Conservation (phyloP, 2,797 vertebrate species). For the Xenentodon cancila region DNA sequence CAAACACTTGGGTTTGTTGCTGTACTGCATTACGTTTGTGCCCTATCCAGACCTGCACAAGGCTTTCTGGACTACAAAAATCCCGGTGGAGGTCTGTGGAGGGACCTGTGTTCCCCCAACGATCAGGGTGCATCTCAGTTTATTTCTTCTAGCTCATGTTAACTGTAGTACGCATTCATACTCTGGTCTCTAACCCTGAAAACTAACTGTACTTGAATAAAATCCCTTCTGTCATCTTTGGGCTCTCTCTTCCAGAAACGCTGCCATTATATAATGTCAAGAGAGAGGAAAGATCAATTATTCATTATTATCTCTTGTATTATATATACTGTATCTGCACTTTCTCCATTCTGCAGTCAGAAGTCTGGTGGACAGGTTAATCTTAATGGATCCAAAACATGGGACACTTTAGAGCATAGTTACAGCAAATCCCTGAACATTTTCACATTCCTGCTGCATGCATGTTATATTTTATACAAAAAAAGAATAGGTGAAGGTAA, state of each 20-base stretch:
- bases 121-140: neutral
- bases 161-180: neutral
- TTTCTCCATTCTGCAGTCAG: conserved; percentile 22
- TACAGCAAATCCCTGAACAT: too few relatives aligned
- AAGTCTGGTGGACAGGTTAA: conserved; percentile 16
- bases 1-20: too few relatives aligned
- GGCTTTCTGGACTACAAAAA: too few relatives aligned
- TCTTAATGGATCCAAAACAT: conserved; percentile 21
- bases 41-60: too few relatives aligned
- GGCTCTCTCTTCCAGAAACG: conserved; percentile 39
- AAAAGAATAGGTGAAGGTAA: neutral
- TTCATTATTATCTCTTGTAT: conserved; percentile 69
- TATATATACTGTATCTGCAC: conserved; percentile 52
- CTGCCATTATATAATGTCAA: conserved; percentile 59
- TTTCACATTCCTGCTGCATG: too few relatives aligned
- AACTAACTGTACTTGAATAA: conserved; percentile 13
- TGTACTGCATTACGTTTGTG: too few relatives aligned
- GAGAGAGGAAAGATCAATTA: conserved; percentile 62
- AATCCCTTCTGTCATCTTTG: conserved; percentile 15
- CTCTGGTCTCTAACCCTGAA: neutral
- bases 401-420: conserved; percentile 20
- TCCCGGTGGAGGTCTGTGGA: too few relatives aligned
- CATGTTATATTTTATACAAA: conserved; percentile 8
- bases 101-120: too few relatives aligned
- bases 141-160: conserved; percentile 9